Percentiles rank a stretch among this genome's conserved stretches.
Conservation (phyloP, 2,113 vertebrate species). For the Talpa occidentalis region DNA sequence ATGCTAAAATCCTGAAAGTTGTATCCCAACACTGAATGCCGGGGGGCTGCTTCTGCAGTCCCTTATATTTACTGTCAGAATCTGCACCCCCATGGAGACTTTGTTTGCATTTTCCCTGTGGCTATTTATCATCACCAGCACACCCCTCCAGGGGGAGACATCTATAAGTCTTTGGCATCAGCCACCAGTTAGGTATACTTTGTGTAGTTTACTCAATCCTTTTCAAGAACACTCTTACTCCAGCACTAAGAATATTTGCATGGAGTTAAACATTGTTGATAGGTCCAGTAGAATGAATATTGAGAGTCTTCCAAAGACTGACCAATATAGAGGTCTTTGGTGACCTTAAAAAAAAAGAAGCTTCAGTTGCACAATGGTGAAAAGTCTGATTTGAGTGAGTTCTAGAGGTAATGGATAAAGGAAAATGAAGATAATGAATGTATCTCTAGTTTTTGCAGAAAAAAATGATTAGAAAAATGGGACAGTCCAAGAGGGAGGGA, state of each 20-base stretch:
- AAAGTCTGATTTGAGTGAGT: neutral
- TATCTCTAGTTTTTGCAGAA: neutral
- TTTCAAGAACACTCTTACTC: neutral
- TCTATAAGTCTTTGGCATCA: too few species aligned
- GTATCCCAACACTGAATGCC: too few species aligned
- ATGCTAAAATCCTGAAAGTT: too few species aligned
- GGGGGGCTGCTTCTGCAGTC: too few species aligned
- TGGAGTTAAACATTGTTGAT: neutral
- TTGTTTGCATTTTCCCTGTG: too few species aligned
- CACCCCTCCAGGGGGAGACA: too few species aligned
- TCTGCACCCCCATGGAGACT: too few species aligned
- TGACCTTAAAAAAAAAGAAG: neutral
- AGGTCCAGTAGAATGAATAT: neutral
- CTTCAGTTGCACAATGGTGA: neutral
- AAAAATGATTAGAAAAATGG: neutral
- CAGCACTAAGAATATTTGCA: too few species aligned
- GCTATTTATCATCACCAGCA: too few species aligned
- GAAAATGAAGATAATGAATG: neutral
- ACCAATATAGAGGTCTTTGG: neutral
- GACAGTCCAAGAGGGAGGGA: neutral
- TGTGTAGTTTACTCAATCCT: neutral
- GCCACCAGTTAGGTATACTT: too few species aligned
- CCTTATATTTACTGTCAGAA: too few species aligned
- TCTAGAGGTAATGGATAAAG: neutral
- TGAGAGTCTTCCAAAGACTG: neutral